These are phyloP conservation scores for Microcaecilia unicolor DNA, from an alignment of 2,797 vertebrate species.

Conservation along the genomic window DNA sequence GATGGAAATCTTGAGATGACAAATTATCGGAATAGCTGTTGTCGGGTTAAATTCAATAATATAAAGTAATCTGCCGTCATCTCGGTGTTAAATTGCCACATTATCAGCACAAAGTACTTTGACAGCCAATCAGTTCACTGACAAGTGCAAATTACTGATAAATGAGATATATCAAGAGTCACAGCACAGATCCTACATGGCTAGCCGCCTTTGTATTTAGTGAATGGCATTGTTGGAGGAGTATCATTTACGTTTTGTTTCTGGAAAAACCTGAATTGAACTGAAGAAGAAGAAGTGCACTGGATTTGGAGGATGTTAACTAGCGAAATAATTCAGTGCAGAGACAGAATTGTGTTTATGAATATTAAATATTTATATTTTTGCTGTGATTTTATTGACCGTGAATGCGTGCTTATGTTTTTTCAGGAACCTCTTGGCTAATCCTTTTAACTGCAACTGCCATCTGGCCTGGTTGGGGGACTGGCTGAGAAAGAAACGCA, in stretches of 20 bases:
- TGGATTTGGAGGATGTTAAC: no score
- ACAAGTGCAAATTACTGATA: slow-evolving; percentile 51
- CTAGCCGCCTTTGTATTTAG: slow-evolving; percentile 21
- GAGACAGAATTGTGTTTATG: no score
- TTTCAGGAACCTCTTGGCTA: slow-evolving; percentile 87
- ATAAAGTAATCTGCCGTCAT: slow-evolving; percentile 54
- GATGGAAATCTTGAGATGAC: slow-evolving; percentile 56
- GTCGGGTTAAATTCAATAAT: slow-evolving; percentile 61
- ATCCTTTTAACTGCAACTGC: slow-evolving; percentile 97
- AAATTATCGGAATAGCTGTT: slow-evolving; percentile 61
- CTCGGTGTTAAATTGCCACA: slow-evolving; percentile 51
- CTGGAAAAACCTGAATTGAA: slow-evolving; percentile 6
- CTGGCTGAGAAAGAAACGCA: slow-evolving; percentile 90
- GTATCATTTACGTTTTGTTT: neutral
- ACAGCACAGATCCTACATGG: slow-evolving; percentile 18
- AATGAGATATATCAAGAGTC: slow-evolving; percentile 32
- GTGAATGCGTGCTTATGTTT: neutral
- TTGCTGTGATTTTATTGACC: neutral
- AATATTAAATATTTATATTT: neutral
- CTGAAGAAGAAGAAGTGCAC: no score
- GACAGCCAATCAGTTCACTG: slow-evolving; percentile 42
- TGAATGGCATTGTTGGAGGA: slow-evolving; percentile 7
- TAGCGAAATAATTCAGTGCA: neutral
- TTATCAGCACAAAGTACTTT: slow-evolving; percentile 39
- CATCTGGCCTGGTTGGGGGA: slow-evolving; percentile 92